Evolutionary conservation across 2,888 invertebrate species (phyloP).

Genomic region (Theodoxus fluviatilis): DNA sequence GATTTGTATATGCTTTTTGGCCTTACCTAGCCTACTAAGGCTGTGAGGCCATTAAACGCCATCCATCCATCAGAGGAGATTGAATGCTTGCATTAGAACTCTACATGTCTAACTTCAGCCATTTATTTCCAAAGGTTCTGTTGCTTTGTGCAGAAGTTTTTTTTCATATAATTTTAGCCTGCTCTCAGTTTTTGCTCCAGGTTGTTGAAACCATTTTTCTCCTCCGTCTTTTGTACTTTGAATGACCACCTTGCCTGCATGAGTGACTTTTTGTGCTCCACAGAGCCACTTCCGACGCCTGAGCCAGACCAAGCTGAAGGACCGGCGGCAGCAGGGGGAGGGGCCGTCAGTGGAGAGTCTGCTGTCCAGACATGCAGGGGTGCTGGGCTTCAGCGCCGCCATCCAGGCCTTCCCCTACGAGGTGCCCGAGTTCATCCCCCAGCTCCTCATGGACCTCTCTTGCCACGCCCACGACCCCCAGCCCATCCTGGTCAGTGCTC

Average conservation of each 20-base stretch:
- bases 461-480: slow-evolving; percentile 85
- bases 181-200: too few species aligned
- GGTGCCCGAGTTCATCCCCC: slow-evolving; percentile 79
- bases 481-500: slow-evolving; percentile 78
- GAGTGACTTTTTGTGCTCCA: background rate
- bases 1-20: too few species aligned
- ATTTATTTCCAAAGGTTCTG: too few species aligned
- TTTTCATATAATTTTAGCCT: too few species aligned
- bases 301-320: slow-evolving; percentile 54
- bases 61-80: too few species aligned
- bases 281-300: slow-evolving; percentile 71
- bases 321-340: slow-evolving; percentile 7
- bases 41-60: too few species aligned
- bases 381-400: slow-evolving; percentile 87
- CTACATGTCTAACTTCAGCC: too few species aligned
- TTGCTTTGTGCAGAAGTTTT: too few species aligned
- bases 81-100: too few species aligned
- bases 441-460: slow-evolving; percentile 80
- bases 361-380: slow-evolving; percentile 76
- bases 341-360: slow-evolving; percentile 43
- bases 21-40: too few species aligned
- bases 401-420: slow-evolving; percentile 88
- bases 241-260: background rate
- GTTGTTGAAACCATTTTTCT: too few species aligned
- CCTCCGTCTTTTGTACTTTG: background rate